phyloP scores from a whole-genome alignment of 2,888 invertebrate species.

The Agonopterix heracliana region DNA sequence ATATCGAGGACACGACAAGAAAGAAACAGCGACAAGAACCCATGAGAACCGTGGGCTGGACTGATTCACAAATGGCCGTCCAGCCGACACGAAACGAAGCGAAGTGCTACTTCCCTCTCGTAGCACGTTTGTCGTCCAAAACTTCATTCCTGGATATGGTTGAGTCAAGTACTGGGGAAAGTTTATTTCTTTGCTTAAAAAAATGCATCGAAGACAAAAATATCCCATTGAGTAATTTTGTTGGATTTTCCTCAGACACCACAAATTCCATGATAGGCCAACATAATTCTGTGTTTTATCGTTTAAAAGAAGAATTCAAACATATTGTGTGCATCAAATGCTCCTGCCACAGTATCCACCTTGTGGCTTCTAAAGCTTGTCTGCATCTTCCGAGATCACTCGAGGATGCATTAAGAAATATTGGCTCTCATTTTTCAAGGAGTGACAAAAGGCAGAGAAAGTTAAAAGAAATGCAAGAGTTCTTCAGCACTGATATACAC shows the following conservation, averaged over 20 bases:
- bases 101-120: too few relatives aligned
- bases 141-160: too few relatives aligned
- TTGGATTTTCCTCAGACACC: slow-evolving; percentile 29
- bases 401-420: slow-evolving; percentile 16
- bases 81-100: too few relatives aligned
- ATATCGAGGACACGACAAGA: too few relatives aligned
- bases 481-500: slow-evolving; percentile 31
- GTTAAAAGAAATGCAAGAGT: slow-evolving; percentile 30
- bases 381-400: slow-evolving; percentile 26
- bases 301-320: slow-evolving; percentile 14
- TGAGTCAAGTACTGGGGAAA: too few relatives aligned
- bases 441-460: slow-evolving; percentile 14
- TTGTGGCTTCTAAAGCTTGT: slow-evolving; percentile 32
- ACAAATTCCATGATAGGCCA: slow-evolving; percentile 28
- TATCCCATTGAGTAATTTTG: slow-evolving; percentile 17
- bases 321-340: slow-evolving; percentile 31
- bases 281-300: background rate
- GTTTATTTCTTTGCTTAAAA: too few relatives aligned
- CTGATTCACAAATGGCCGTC: too few relatives aligned
- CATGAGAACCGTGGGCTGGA: too few relatives aligned
- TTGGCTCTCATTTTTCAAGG: slow-evolving; percentile 16
- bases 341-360: slow-evolving; percentile 33
- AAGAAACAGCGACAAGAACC: too few relatives aligned
- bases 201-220: too few relatives aligned
- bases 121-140: too few relatives aligned